These are phyloP conservation scores for Rhinella marina DNA, from an alignment of 2,797 vertebrate genomes.

Conservation along the genomic window DNA sequence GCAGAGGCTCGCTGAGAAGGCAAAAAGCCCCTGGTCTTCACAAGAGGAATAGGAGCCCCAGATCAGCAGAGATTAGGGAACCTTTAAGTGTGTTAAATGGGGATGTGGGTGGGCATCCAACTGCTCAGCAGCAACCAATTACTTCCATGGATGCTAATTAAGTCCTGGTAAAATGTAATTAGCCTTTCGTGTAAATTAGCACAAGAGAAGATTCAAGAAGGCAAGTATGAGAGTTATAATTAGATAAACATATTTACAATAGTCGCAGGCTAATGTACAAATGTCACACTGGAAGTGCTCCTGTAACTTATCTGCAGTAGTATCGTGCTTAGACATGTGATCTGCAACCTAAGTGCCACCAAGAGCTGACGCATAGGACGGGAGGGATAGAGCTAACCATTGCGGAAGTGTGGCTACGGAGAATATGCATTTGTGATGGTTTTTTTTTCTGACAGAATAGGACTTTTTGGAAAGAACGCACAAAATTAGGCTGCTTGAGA, in stretches of 20 bases:
- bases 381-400: neutral
- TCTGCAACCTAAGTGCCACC: neutral
- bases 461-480: neutral
- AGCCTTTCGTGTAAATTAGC: constrained; percentile 27
- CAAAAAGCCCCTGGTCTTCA: constrained; percentile 68
- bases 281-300: constrained; percentile 14
- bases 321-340: neutral
- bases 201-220: constrained; percentile 20
- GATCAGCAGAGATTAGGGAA: neutral
- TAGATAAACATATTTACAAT: constrained; percentile 52
- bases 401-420: neutral
- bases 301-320: neutral
- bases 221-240: constrained; percentile 19
- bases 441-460: neutral
- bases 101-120: constrained; percentile 47
- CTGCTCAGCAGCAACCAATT: constrained; percentile 52
- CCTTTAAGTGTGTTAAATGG: constrained; percentile 39
- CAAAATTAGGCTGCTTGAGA: constrained; percentile 66
- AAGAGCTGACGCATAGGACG: neutral
- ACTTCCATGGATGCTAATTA: constrained; percentile 51
- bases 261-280: constrained; percentile 19
- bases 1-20: constrained; percentile 61
- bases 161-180: constrained; percentile 52
- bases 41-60: constrained; percentile 56
- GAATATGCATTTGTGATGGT: neutral